Base-by-base conservation (phyloP, 2,797 vertebrate genomes). In the Leptatherina wallacei region DNA sequence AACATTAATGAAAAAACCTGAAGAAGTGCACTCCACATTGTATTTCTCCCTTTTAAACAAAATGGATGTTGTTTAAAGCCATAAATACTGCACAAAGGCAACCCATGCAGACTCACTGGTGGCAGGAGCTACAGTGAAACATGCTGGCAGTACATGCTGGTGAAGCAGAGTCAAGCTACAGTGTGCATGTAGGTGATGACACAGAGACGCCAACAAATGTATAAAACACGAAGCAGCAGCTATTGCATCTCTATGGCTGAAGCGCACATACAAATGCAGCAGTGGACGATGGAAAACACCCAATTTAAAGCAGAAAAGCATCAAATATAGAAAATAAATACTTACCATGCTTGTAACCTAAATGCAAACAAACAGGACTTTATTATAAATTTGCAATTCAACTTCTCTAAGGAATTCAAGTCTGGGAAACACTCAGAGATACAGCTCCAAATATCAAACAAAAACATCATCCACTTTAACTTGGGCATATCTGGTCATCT, bases 261-360 rank as follows among this genome's bases (percentile, higher is more conserved):
- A 95, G 92, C 92, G 94, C 89, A 92, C 90, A 92, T 88, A 93
- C 82, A 91, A 83, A 90, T 93, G 71, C 62, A 83, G 71, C 60
- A 81, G 76, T 62, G 51, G 44, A 68, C 66, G 40, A 74, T 8
- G 36, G 74, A 54, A 64, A 73, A 93, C 92, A 58, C 27, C 90
- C 89, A 91, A 94, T 91, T 87, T 90, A 92, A 92, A 93, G 86
- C 77, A 85, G 86, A 85, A 92, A 92, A 86, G 91, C 91, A 89
- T 92, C 88, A 93, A 88, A 91, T 89, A 93, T 65, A 92, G 75
- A 94, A 92, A 89, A 88, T 80, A 86, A 93, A 76, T 95, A 98
- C 98, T 99, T 96, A 99, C 98, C 98, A 99, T 98, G 93, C 96
- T 98, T 90, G 97, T 99, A 89, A 99, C 98, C 98, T 99, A 95